phyloP scores from a whole-genome alignment of 2,888 invertebrate genomes.

The Acleris sparsana region DNA sequence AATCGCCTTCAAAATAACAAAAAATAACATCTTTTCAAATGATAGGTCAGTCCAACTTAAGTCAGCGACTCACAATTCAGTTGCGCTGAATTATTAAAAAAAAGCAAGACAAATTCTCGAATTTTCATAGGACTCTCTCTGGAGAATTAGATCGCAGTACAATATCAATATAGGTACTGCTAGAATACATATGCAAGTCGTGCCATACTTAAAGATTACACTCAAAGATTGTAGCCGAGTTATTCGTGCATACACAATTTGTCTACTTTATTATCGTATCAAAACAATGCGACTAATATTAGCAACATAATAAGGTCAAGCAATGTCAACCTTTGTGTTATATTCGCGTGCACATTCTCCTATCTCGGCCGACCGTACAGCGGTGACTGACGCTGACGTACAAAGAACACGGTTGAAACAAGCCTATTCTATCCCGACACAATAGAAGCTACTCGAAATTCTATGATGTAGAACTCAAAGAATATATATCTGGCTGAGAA shows the following conservation, averaged over 20 bases:
- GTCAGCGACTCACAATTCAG: too few species aligned
- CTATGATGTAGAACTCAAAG: slow-evolving; percentile 23
- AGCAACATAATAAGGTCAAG: slow-evolving; percentile 5
- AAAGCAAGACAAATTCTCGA: too few species aligned
- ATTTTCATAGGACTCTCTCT: too few species aligned
- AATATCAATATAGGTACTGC: too few species aligned
- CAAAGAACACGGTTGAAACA: slow-evolving; percentile 40
- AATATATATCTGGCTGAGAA: neutral
- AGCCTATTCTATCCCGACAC: slow-evolving; percentile 45
- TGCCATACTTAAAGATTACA: too few species aligned
- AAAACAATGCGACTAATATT: neutral
- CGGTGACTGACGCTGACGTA: slow-evolving; percentile 11
- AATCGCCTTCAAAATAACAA: too few species aligned
- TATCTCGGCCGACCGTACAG: slow-evolving; percentile 21
- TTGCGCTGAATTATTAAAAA: too few species aligned
- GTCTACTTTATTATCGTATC: slow-evolving; percentile 14
- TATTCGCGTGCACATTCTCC: neutral
- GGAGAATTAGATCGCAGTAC: too few species aligned
- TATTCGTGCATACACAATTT: slow-evolving; percentile 8
- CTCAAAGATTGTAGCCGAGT: too few species aligned
- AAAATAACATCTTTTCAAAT: too few species aligned
- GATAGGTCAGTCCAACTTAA: too few species aligned
- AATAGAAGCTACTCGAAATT: slow-evolving; percentile 42
- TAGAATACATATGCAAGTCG: too few species aligned
- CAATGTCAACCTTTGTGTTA: slow-evolving; percentile 2